Base-by-base conservation (phyloP, 2,797 vertebrate genomes). In the Mastacembelus armatus region DNA sequence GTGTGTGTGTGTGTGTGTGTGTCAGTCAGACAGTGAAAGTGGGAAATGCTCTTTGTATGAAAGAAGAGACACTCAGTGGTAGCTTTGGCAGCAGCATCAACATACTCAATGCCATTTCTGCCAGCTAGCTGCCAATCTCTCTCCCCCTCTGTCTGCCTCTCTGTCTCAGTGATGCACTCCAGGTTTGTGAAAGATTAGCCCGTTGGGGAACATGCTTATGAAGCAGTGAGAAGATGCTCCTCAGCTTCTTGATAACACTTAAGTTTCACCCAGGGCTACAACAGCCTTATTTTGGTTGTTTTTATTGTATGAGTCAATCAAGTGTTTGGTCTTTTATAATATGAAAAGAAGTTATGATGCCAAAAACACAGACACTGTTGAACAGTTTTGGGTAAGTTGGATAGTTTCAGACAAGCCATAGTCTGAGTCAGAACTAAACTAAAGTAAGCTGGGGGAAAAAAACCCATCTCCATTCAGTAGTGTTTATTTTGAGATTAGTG, bases 81-180 rank as follows among this genome's bases (percentile, higher is more conserved):
- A 55, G 60, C 50, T 80, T 75, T 84, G 74, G 77, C 77, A 81
- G 63, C 21, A 63, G 56, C 65, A 57, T 47, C 57, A 62, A 71
- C 54, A 59, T 62, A 64, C 64, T 64, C 52, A 19, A 36, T 63
- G 19, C 51, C 74, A 59, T 38, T 78, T 79, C 70, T 81, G 73
- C 78, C 88, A 81, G 69, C 49, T 44, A 51, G 57, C 71, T 79
- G 79, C 72, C 81, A 72, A 32, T 76, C 70, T 55, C 18, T 4
- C 35, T 22, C 40, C 52, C 36, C 50, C 42, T 44, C 44, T n/a
- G n/a, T 74, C 59, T 68, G 49, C 33, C 43, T 38, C 24, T 36
- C n/a, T 26, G 24, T n/a, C 27, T 19, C 10, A 56, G 52, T 30
- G 36, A 58, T 52, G 65, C 14, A 19, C 39, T 67, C 21, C 4